Evolutionary conservation across 1,140 invertebrate genomes (phyloP), one percentile per base, ranked within the genome.

Genomic region (Papilio glaucus): DNA sequence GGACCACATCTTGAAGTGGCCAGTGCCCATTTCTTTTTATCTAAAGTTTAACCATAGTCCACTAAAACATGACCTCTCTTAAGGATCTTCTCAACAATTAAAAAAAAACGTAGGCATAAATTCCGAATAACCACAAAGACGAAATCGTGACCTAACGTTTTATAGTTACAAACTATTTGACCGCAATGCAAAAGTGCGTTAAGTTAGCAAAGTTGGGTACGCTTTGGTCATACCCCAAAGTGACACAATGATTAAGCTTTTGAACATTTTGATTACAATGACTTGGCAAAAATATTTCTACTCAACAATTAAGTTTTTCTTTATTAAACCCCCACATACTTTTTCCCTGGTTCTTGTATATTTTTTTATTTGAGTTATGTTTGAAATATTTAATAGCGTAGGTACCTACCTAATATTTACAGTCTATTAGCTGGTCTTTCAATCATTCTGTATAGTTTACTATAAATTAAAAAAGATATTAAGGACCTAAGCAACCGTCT

Each of bases 141-240:
- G 53, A 72, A 65, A 72, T 71, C 53, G 21, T 77, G 73, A 74
- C 71, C 74, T 18, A 21, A 63, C 38, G 71, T 71, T 74, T 72
- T 72, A 57, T 69, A 45, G 24, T 60, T 65, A 9, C 37, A 15
- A 65, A 65, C 29, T 38, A 65, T 65, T 65, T 65, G 33, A 39
- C 39, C 33, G 38, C n/a, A 6, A 62, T 29, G 6, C n/a, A 18
- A 57, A 9, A 57, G 4, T 29, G 37, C 37, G 29, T 29, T 33
- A 18, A 62, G 61, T 38, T 15, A 21, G 10, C 24, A 65, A 65
- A 24, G n/a, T 65, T 18, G 18, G 33, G 9, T 39, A 38, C 1
- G 8, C 62, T 65, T 65, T 65, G 37, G 62, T 65, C 37, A 41
- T 21, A 38, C 37, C 15, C 12, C 18, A 53, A 53, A 15, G 8